phyloP scores from a whole-genome alignment of 2,888 invertebrate species.

The Podotricha telesiphe region DNA sequence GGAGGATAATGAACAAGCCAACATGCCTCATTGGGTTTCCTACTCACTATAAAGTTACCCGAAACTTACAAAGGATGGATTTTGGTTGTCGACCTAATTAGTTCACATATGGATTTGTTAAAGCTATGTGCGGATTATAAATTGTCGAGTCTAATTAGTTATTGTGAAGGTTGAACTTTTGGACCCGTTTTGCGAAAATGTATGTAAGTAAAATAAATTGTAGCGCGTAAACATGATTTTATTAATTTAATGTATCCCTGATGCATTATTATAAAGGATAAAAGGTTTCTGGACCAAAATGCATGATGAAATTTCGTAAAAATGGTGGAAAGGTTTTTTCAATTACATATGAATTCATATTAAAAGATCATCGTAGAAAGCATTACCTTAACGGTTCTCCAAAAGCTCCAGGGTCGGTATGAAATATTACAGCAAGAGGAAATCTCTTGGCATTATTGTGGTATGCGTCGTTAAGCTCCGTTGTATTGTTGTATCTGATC shows the following conservation, averaged over 20 bases:
- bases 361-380: neutral
- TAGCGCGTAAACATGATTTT: no score
- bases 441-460: constrained; percentile 86
- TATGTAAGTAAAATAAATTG: no score
- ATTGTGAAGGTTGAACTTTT: no score
- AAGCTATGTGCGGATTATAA: neutral
- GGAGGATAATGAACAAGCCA: neutral
- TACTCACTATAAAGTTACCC: neutral
- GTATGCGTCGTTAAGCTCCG: constrained; percentile 87
- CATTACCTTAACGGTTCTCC: constrained; percentile 76
- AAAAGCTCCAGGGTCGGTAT: constrained; percentile 71
- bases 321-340: no score
- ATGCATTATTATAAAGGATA: no score
- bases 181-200: no score
- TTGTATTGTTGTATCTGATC: constrained; percentile 85
- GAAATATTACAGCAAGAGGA: constrained; percentile 88
- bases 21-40: neutral
- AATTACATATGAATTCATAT: neutral
- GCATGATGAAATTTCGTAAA: no score
- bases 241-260: no score
- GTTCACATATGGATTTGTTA: neutral
- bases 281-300: no score
- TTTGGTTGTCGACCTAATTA: neutral
- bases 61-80: neutral
- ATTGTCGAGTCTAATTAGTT: neutral